phyloP scores from a whole-genome alignment of 2,113 vertebrate genomes.

The Pyrgilauda ruficollis region DNA sequence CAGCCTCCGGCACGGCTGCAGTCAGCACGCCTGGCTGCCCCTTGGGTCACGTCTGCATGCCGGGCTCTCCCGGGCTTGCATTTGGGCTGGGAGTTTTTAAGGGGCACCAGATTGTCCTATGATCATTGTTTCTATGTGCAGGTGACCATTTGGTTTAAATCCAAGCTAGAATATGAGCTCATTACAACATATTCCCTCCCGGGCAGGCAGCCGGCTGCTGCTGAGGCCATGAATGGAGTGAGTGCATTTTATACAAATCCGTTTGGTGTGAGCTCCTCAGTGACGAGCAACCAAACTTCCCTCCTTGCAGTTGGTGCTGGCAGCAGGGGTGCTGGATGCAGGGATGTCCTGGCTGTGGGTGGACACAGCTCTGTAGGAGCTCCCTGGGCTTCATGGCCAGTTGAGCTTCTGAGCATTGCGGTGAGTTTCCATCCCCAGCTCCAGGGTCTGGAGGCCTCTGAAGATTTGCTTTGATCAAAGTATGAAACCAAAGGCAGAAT shows the following conservation, averaged over 20 bases:
- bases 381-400: accelerated
- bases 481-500: neutral
- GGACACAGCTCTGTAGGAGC: neutral
- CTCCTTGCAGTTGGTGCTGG: accelerated
- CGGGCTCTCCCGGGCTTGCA: accelerated
- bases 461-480: neutral
- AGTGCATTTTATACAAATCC: neutral
- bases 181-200: neutral
- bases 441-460: neutral
- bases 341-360: neutral
- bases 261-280: neutral
- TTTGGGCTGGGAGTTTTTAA: neutral
- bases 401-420: neutral
- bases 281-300: neutral
- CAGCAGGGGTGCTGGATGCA: neutral
- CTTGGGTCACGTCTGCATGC: neutral
- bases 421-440: neutral
- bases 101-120: neutral
- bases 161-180: accelerated
- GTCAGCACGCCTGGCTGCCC: neutral
- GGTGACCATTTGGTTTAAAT: neutral
- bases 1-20: accelerated
- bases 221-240: accelerated
- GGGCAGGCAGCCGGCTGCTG: accelerated
- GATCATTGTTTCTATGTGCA: neutral